These are phyloP conservation scores for Choloepus hoffmanni DNA, from an alignment of 2,113 vertebrate species.

Conservation along the genomic window DNA sequence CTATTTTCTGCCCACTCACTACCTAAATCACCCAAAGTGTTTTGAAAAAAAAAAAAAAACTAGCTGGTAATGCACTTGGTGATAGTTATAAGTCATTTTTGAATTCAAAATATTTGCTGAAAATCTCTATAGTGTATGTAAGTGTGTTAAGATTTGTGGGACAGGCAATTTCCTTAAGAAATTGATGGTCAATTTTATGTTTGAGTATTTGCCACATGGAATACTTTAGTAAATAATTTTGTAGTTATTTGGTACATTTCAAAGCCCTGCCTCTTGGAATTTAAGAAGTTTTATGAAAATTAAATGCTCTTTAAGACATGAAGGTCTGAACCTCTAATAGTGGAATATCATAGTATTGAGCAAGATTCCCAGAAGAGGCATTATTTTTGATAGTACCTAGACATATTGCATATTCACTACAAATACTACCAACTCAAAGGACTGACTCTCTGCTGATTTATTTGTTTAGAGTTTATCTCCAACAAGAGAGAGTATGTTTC, in stretches of 20 bases:
- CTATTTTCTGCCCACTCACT: background rate
- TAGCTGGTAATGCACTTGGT: background rate
- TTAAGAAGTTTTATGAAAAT: background rate
- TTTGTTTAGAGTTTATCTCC: background rate
- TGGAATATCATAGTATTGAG: background rate
- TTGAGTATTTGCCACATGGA: background rate
- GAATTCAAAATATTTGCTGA: background rate
- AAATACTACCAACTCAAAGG: background rate
- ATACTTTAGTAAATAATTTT: background rate
- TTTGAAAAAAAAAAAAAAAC: background rate
- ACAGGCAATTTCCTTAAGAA: background rate
- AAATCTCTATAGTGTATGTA: background rate
- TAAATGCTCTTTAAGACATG: background rate
- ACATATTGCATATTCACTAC: background rate
- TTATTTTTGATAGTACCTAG: background rate
- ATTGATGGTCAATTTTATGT: background rate
- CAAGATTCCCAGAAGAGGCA: background rate
- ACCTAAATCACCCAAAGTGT: background rate
- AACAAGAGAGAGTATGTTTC: background rate
- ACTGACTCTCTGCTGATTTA: background rate
- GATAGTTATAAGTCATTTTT: background rate
- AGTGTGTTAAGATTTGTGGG: background rate
- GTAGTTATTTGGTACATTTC: background rate
- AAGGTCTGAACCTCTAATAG: rapidly evolving
- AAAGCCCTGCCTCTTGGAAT: background rate